Base-by-base conservation (phyloP, 2,888 invertebrate genomes). In the Callimorpha dominula region DNA sequence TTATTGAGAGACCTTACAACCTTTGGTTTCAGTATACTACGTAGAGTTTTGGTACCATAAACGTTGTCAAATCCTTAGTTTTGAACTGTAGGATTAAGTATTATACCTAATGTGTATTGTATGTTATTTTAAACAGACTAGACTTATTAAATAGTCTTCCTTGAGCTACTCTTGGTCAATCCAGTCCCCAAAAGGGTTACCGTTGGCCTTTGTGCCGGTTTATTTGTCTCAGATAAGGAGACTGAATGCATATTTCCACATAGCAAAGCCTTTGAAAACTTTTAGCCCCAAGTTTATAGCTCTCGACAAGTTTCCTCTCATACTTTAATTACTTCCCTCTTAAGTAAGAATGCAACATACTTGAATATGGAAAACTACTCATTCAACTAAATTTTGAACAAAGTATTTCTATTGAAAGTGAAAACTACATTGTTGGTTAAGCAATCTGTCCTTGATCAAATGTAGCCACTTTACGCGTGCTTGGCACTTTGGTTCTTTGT, bases 1-100 rank as follows among this genome's bases (percentile, higher is more conserved):
- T 68, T 68, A 63, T 31, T 72, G 31, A 63, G 52, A 52, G 14
- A 14, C 31, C 14, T 5, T 54, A 54, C 54, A 17, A n/a, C n/a
- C 6, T 31, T 60, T 31, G 14, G 7, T 20, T 60, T 31, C 20
- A 31, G 14, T 60, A 31, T 14, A 60, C 14, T 60, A 46, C 43
- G 43, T 46, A 9, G 43, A 46, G 43, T 14, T 5, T 31, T 11
- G 1, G 11, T 31, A 14, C 31, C 31, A 14, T 5, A 4, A 31
- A 31, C 12, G 31, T 6, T 60, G 31, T 60, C 31, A 60, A 57
- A 57, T 20, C 12, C 14, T 60, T 31, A 14, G 12, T 57, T 57
- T 57, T 31, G 31, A 31, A 31, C 31, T 31, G 31, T 31, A 31
- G 2, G 1, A 31, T 31, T 31, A 31, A 31, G 31, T 31, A 31